Evolutionary conservation across 2,888 invertebrate species (phyloP).

Genomic region (Cotesia congregata): DNA sequence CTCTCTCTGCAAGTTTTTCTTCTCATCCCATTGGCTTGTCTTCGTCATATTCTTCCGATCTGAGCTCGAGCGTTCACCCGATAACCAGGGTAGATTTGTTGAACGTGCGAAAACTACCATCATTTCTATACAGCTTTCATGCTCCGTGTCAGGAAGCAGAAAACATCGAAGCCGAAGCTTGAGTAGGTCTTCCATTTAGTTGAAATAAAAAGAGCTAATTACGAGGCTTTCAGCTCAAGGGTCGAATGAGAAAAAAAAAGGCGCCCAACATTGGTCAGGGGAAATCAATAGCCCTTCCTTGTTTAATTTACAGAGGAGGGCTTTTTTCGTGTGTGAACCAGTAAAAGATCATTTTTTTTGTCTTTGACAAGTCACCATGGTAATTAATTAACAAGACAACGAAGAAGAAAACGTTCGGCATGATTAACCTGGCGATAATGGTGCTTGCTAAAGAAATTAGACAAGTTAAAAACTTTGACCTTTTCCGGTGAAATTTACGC

Average conservation of each 20-base stretch:
- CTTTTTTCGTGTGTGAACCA: conserved; percentile 14
- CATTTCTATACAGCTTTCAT: conserved; percentile 13
- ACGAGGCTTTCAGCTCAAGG: conserved; percentile 37
- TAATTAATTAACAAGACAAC: conserved; percentile 4
- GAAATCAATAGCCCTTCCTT: conserved; percentile 38
- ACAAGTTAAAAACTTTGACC: too few relatives aligned
- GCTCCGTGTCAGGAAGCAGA: background rate
- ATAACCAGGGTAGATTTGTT: conserved; percentile 47
- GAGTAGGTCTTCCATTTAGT: conserved; percentile 7
- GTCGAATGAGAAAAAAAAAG: conserved; percentile 17
- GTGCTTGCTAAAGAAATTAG: too few relatives aligned
- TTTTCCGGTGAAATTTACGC: too few relatives aligned
- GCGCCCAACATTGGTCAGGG: conserved; percentile 29
- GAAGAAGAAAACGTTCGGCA: background rate
- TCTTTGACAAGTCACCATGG: conserved; percentile 1
- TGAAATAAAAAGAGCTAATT: conserved; percentile 47
- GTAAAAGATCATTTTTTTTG: background rate
- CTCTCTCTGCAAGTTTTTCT: conserved; percentile 13
- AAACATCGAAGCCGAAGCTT: background rate
- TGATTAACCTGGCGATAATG: too few relatives aligned
- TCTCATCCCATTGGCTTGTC: background rate
- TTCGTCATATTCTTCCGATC: conserved; percentile 14
- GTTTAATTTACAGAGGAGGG: conserved; percentile 33
- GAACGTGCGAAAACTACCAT: conserved; percentile 49
- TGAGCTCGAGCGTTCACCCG: conserved; percentile 22